phyloP scores from a whole-genome alignment of 2,113 vertebrate genomes.

The Varanus komodoensis region DNA sequence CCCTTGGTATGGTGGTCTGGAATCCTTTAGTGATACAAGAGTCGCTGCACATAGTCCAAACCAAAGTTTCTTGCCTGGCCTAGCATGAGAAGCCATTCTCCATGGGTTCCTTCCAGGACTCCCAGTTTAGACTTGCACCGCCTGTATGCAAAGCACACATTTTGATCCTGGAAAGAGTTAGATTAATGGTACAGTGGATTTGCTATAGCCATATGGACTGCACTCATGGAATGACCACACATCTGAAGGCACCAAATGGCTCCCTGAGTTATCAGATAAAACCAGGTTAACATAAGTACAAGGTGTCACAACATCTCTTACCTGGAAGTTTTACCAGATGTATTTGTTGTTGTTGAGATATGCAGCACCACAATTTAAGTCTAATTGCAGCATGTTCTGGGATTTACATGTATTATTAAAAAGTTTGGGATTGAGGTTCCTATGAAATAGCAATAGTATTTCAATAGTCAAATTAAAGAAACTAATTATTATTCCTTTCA shows the following conservation, averaged over 20 bases:
- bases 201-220: neutral
- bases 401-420: neutral
- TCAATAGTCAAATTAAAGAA: slow-evolving; percentile 74
- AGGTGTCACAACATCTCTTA: neutral
- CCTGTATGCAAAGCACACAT: neutral
- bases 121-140: neutral
- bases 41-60: neutral
- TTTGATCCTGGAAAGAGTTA: neutral
- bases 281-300: neutral
- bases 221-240: neutral
- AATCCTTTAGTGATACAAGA: neutral
- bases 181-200: neutral
- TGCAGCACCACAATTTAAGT: neutral
- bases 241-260: neutral
- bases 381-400: neutral
- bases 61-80: neutral
- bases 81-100: neutral
- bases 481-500: slow-evolving; percentile 77
- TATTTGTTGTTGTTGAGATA: neutral
- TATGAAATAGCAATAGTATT: slow-evolving; percentile 44
- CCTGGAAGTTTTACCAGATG: no score
- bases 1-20: neutral
- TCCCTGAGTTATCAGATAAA: neutral
- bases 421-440: neutral
- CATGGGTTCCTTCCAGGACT: no score